phyloP scores from a whole-genome alignment of 2,797 vertebrate genomes.

The Peromyscus eremicus region DNA sequence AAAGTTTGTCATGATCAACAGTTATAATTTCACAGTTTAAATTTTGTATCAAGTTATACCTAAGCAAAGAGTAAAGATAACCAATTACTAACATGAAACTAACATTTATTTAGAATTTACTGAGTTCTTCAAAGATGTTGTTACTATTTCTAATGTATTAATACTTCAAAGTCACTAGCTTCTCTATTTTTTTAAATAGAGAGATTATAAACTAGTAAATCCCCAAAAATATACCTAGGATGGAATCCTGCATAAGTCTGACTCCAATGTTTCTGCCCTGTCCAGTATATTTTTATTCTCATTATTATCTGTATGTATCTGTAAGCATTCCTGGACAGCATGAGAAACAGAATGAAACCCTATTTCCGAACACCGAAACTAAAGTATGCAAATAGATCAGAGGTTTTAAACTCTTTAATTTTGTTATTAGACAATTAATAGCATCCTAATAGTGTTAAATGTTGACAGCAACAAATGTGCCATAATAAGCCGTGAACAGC shows the following conservation, averaged over 20 bases:
- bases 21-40: neutral
- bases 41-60: neutral
- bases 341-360: neutral
- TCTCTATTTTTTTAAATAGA: neutral
- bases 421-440: neutral
- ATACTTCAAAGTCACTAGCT: neutral
- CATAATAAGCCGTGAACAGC: neutral
- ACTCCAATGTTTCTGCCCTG: neutral
- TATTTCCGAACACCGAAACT: neutral
- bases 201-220: conserved; percentile 27
- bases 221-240: neutral
- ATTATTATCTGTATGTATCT: neutral
- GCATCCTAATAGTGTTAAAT: neutral
- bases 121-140: neutral
- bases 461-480: neutral
- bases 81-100: neutral
- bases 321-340: neutral
- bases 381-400: neutral
- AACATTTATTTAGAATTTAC: neutral
- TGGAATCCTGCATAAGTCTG: neutral
- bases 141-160: neutral
- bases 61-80: neutral
- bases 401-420: neutral
- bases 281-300: neutral
- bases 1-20: neutral